These are phyloP conservation scores for Oryzias celebensis DNA, from an alignment of 2,113 vertebrate species.

Conservation along the genomic window DNA sequence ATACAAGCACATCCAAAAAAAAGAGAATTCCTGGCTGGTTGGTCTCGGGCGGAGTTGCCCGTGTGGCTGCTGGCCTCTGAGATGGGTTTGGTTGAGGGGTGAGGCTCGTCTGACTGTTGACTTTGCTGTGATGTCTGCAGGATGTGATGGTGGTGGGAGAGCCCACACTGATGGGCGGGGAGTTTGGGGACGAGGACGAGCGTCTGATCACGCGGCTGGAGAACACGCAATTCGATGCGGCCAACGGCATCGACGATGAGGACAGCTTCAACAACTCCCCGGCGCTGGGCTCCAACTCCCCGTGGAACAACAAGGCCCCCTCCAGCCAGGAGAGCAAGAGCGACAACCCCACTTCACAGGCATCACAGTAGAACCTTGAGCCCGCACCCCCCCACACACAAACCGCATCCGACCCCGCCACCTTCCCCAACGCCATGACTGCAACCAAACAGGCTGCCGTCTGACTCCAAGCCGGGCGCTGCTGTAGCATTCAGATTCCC, in stretches of 20 bases:
- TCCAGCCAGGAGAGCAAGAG: constrained; percentile 99
- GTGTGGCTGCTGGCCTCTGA: too few species aligned
- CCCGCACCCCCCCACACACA: constrained; percentile 30
- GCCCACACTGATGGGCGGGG: constrained; percentile 98
- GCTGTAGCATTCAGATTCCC: constrained; percentile 47
- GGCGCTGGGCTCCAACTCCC: constrained; percentile 96
- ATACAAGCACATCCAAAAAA: too few species aligned
- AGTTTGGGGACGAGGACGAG: constrained; percentile 98
- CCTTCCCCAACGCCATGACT: constrained; percentile 63
- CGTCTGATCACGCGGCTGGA: constrained; percentile 98
- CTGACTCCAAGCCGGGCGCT: constrained; percentile 37
- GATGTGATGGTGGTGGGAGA: constrained; percentile 99
- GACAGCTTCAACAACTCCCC: constrained; percentile 99
- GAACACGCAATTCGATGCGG: constrained; percentile 98
- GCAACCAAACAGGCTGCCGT: constrained; percentile 35
- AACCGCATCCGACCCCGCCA: constrained; percentile 31
- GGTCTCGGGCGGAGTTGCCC: too few species aligned
- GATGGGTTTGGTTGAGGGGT: too few species aligned
- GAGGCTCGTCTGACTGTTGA: background rate
- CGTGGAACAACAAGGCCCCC: constrained; percentile 99
- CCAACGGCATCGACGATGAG: constrained; percentile 98
- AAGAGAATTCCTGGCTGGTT: too few species aligned
- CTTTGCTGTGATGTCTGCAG: constrained; percentile 67
- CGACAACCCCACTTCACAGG: constrained; percentile 98
- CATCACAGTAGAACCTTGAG: constrained; percentile 88